These are phyloP conservation scores for Aegypius monachus DNA, from an alignment of 2,113 vertebrate genomes.

Conservation along the genomic window DNA sequence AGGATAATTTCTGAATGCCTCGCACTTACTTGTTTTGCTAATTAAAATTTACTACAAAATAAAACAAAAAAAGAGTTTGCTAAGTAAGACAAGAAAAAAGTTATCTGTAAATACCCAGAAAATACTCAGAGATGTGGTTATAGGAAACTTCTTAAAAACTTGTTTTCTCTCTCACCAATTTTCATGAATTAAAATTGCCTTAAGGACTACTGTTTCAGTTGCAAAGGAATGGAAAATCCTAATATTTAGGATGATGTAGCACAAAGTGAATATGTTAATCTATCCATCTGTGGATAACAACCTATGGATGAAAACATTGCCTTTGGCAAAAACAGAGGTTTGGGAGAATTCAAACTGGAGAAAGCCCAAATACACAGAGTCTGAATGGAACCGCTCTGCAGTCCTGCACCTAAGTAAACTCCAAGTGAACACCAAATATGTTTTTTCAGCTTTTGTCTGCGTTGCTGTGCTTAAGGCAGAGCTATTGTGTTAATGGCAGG, in stretches of 20 bases:
- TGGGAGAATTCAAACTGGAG: not conserved
- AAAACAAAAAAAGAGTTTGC: not conserved
- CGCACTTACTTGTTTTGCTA: not conserved
- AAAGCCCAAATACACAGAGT: not conserved
- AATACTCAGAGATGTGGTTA: not conserved
- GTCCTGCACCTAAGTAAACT: constrained; percentile 8
- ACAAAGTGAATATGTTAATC: not conserved
- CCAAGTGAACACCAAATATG: not conserved
- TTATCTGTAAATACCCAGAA: not conserved
- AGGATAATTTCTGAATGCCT: not conserved
- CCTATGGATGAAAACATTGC: not conserved
- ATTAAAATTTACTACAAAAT: not conserved
- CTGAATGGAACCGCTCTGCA: not conserved
- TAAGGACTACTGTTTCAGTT: not conserved
- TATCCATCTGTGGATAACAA: not conserved
- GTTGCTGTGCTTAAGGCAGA: not conserved
- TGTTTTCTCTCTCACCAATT: not conserved
- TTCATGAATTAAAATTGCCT: not conserved
- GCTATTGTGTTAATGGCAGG: constrained; percentile 14
- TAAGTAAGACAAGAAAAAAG: not conserved
- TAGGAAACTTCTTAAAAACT: not conserved
- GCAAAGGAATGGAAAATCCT: not conserved
- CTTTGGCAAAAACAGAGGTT: not conserved
- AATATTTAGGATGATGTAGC: not conserved
- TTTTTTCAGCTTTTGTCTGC: constrained; percentile 55